A percentile compares a stretch with the other conserved stretches of the same genome.
Conservation (phyloP, 2,113 vertebrate genomes). For the Sceloporus undulatus region DNA sequence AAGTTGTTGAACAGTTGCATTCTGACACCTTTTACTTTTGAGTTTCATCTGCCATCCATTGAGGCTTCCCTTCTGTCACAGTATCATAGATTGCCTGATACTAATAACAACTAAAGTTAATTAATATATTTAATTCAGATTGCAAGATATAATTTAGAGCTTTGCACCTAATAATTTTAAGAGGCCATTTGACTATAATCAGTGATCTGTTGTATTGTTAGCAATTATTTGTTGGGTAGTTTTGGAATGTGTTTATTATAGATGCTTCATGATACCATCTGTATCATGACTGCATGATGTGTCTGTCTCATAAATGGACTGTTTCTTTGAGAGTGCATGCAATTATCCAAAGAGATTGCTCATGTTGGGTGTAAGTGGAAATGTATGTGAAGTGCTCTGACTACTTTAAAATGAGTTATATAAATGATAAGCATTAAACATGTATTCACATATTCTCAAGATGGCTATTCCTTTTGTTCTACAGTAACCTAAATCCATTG, state of each 20-base stretch:
- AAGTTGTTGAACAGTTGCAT: no score
- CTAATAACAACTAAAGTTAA: slow-evolving; percentile 52
- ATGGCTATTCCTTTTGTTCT: not conserved
- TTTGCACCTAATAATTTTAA: slow-evolving; percentile 45
- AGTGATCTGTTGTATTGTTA: not conserved
- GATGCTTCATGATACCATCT: not conserved
- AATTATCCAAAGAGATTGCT: not conserved
- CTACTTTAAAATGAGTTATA: no score
- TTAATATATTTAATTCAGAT: slow-evolving; percentile 50
- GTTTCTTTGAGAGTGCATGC: not conserved
- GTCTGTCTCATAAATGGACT: not conserved
- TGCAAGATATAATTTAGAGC: slow-evolving; percentile 40
- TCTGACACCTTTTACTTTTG: no score
- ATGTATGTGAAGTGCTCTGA: no score
- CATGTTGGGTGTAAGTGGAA: not conserved
- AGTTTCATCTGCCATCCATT: no score
- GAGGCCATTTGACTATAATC: slow-evolving; percentile 11
- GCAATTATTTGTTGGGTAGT: not conserved
- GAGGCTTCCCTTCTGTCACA: no score
- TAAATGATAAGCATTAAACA: not conserved
- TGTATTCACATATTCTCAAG: no score
- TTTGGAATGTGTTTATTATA: not conserved
- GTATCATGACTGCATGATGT: not conserved
- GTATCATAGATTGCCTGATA: slow-evolving; percentile 38
- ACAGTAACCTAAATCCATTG: not conserved